Conservation (phyloP, 2,888 invertebrate species). For the Archips xylosteana region DNA sequence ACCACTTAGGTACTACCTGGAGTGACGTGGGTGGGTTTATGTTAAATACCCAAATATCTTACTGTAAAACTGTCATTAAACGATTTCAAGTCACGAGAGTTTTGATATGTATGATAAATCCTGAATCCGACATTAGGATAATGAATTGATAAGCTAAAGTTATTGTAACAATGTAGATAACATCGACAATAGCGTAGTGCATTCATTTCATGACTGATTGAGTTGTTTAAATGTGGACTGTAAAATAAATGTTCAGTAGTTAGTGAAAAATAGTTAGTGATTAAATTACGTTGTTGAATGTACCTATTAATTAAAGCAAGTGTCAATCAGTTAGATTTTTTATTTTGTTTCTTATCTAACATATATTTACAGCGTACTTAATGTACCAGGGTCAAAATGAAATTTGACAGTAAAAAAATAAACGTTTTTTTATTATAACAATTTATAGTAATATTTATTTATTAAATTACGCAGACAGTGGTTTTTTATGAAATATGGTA, state of each 20-base stretch:
- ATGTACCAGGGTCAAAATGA: neutral
- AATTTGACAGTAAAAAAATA: neutral
- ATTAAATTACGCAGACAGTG: conserved; percentile 18
- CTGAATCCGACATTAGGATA: conserved; percentile 4
- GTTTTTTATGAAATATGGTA: conserved; percentile 57
- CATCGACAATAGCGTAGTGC: conserved; percentile 50
- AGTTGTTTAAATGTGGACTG: conserved; percentile 40
- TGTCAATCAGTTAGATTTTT: neutral
- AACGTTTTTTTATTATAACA: too few species aligned
- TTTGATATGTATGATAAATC: conserved; percentile 50
- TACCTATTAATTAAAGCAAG: conserved; percentile 3
- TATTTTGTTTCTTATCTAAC: neutral
- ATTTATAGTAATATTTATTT: neutral
- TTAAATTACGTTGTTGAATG: conserved; percentile 20
- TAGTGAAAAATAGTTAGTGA: conserved; percentile 32
- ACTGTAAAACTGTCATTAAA: neutral
- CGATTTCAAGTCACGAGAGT: conserved; percentile 46
- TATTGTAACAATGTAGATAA: conserved; percentile 42
- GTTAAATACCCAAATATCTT: neutral
- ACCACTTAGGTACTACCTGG: neutral
- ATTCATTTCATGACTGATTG: conserved; percentile 42
- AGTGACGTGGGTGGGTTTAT: neutral
- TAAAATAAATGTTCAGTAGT: conserved; percentile 33
- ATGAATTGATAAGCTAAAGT: conserved; percentile 3
- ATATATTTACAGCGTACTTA: neutral